Evolutionary conservation across 2,113 vertebrate genomes (phyloP), one percentile per base, ranked within the genome.

Genomic region (Gnathonemus longibarbis): DNA sequence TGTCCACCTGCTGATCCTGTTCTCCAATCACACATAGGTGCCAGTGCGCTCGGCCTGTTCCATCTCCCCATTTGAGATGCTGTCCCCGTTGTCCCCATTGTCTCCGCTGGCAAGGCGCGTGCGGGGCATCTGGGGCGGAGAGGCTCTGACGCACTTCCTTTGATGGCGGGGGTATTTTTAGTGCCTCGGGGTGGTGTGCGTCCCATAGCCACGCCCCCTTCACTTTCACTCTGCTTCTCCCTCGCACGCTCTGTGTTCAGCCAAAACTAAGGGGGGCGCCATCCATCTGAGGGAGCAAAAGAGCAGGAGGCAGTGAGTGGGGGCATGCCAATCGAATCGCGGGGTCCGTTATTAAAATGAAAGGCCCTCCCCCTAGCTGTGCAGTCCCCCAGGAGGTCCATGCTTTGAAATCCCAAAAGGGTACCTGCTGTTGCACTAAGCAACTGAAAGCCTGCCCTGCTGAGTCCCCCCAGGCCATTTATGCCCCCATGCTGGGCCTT

Each of bases 351-450:
- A 74, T 35, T 35, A 74, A 74, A 74, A 74, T 35, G 66, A 74
- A 31, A 62, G 56, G 5, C 62, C 62, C 9, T 27, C 62, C 62
- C 58, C 62, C 62, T 66, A n/a, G 9, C 62, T 27, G n/a, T n/a
- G 9, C n/a, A 27, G 62, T 31, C 9, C n/a, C 31, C 11, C 70
- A 39, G 70, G 27, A 39, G 70, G 15, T 42, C 74, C 15, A n/a
- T 80, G 13, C 74, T 39, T 80, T 80, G 74, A 80, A 80, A 80
- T 80, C 74, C 74, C 31, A 80, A 80, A 42, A 80, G 74, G 74
- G 13, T 80, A 80, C 35, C 74, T 80, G 13, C 74, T 42, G 74
- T 42, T 80, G 74, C n/a, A 80, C 74, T 39, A 80, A 42, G 74
- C 15, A 42, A 39, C 74, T 42, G 31, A 19, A 80, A 35, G 6